These are phyloP conservation scores for Battus philenor DNA, from an alignment of 1,140 invertebrate genomes.

Conservation along the genomic window DNA sequence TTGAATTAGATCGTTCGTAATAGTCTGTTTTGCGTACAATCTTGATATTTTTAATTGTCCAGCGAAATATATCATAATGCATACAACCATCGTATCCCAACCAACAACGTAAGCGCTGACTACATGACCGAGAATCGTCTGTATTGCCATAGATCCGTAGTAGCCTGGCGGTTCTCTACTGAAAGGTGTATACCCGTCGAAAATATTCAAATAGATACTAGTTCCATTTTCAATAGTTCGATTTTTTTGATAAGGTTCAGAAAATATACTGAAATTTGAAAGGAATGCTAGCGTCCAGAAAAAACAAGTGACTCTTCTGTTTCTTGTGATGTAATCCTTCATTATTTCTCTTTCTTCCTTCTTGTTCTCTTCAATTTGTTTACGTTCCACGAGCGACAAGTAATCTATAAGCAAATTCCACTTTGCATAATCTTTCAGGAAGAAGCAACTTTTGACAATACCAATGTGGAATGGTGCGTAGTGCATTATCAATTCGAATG, in stretches of 20 bases:
- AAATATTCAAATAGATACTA: conserved; percentile 32
- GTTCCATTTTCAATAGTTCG: conserved; percentile 28
- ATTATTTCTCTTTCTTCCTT: conserved; percentile 20
- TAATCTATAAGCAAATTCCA: conserved; percentile 36
- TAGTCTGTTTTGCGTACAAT: too few relatives aligned
- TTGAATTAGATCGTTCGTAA: conserved; percentile 8
- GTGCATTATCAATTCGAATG: conserved; percentile 35
- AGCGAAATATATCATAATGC: conserved; percentile 45
- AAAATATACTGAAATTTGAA: conserved; percentile 39
- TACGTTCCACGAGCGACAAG: conserved; percentile 28
- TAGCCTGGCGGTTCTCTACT: conserved; percentile 36
- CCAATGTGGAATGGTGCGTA: conserved; percentile 45
- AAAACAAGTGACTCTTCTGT: conserved; percentile 35
- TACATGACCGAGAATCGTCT: conserved; percentile 36
- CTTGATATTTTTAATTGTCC: conserved; percentile 40
- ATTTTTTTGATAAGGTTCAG: conserved; percentile 38
- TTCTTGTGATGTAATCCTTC: conserved; percentile 27
- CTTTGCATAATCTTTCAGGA: conserved; percentile 29
- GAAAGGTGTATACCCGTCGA: conserved; percentile 44
- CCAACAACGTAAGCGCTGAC: conserved; percentile 37
- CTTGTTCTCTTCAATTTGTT: conserved; percentile 25
- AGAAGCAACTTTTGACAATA: conserved; percentile 34
- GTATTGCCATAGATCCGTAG: conserved; percentile 36
- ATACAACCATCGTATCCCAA: conserved; percentile 39
- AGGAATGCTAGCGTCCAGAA: conserved; percentile 37